Evolutionary conservation across 2,113 vertebrate genomes (phyloP), one percentile per base, ranked within the genome.

Genomic region (Amphiprion ocellaris): DNA sequence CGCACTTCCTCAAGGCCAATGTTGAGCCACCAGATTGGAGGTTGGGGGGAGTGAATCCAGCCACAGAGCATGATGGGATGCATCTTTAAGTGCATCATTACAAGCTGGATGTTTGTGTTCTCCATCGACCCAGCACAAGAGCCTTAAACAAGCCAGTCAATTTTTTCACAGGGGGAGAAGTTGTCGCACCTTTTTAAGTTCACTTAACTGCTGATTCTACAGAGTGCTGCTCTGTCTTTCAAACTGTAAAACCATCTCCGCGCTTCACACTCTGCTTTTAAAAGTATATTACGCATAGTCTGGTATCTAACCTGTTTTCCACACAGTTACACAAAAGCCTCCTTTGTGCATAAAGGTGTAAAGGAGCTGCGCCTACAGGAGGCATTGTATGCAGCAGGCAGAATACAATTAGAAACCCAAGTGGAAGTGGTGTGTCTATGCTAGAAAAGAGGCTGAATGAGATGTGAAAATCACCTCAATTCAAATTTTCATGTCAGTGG

Each of bases 1-100:
- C 56, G 30, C 81, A 70, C 84, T 60, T 88, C 85, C 73, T 86
- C 72, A 87, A 85, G 84, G 83, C 74, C 75, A 74, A 67, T 83
- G 80, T 49, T 86, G 77, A 41, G 37, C 46, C 74, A 28, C 11
- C 10, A 19, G 41, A 54, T 17, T 47, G 15, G 5, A n/a, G 28
- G 6, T 23, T 4, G 33, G 6, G 3, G 1, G n/a, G 1, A 30
- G 11, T 1, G 8, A 2, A 39, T 61, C 41, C 55, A 24, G 23
- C 79, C 56, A 72, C 17, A n/a, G 50, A 37, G 53, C 72, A 26
- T 69, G 30, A 77, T 66, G 53, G 26, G 26, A 26, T 37, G 39
- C 41, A 53, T 67, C 85, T 86, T 81, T 87, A 86, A 92, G 90
- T 92, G 90, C 86, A 63, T 81, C 75, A 46, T 90, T 87, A 91